Percentiles rank a stretch among this genome's conserved stretches.
These are phyloP conservation scores for Salticus scenicus DNA, from an alignment of 2,888 invertebrate genomes.

Conservation along the genomic window DNA sequence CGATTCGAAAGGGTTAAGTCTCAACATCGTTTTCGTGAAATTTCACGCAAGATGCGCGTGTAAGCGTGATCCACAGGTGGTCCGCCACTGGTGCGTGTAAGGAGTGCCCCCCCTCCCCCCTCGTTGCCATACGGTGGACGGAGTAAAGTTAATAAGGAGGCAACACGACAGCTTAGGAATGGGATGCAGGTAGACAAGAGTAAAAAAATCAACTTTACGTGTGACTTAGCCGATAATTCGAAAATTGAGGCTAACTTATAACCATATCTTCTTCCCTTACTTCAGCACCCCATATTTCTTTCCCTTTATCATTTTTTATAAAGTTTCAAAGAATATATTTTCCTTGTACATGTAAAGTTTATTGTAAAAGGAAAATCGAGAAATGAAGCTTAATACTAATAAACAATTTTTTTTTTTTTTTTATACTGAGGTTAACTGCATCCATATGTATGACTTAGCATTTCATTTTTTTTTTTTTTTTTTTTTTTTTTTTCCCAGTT, in stretches of 20 bases:
- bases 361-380: too few species aligned
- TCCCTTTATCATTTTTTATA: not conserved
- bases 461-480: too few species aligned
- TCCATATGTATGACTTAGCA: too few species aligned
- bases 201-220: not conserved
- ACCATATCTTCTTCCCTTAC: not conserved
- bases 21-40: not conserved
- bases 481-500: too few species aligned
- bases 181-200: slow-evolving; percentile 1
- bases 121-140: slow-evolving; percentile 51
- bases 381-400: too few species aligned
- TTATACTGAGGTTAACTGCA: too few species aligned
- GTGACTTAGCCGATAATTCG: not conserved
- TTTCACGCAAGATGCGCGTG: slow-evolving; percentile 13
- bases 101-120: slow-evolving; percentile 18
- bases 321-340: too few species aligned
- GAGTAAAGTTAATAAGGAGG: slow-evolving; percentile 6
- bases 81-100: slow-evolving; percentile 45
- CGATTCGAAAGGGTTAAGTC: slow-evolving; percentile 4
- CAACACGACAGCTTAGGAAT: slow-evolving; percentile 53
- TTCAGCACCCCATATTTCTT: not conserved
- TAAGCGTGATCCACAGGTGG: slow-evolving; percentile 41
- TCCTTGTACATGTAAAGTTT: too few species aligned
- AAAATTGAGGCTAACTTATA: not conserved
- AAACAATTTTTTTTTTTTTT: too few species aligned